Base-by-base conservation (phyloP, 1,140 invertebrate species). In the Leptopilina clavipes region DNA sequence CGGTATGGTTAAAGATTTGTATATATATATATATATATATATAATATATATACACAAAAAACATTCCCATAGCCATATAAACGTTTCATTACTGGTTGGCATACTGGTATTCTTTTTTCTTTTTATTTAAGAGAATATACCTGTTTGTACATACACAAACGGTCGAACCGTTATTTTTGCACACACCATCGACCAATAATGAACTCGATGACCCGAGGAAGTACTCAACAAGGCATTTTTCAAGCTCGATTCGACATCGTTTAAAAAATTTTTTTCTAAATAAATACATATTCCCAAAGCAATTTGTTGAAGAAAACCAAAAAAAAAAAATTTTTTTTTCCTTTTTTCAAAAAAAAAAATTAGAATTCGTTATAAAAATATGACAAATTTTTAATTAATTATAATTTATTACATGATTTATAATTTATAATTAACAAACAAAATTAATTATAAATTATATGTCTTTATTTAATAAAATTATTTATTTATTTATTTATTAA, bases 81-180 rank as follows among this genome's bases (percentile, higher is more conserved):
- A 65, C 19, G 59, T 65, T 65, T 65, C 59, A 65, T 65, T 65
- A 65, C 19, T 65, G 59, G 59, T 65, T 65, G 59, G 59, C 59
- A 65, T 65, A 65, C 59, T 65, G 59, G 59, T 65, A 65, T 65
- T 65, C 59, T 65, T 65, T 65, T 54, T 65, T 52, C 48, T 25
- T 65, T 59, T 65, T 65, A 65, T 65, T 65, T 31, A 25, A 65
- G 59, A 65, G 59, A 65, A 65, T 65, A 65, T 65, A 65, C 59
- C 59, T 65, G 59, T 65, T 65, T 65, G 59, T 65, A 65, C 59
- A 65, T 65, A 65, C 59, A 65, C 59, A 65, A n/a, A 65, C 59
- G 22, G 12, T 65, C 5, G 59, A 65, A 65, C 59, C 59, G 59
- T 65, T 65, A 65, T 65, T 65, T 65, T 65, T 65, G 59, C 59